Evolutionary conservation across 2,113 vertebrate genomes (phyloP).

Genomic region (Pachyramphus minor): DNA sequence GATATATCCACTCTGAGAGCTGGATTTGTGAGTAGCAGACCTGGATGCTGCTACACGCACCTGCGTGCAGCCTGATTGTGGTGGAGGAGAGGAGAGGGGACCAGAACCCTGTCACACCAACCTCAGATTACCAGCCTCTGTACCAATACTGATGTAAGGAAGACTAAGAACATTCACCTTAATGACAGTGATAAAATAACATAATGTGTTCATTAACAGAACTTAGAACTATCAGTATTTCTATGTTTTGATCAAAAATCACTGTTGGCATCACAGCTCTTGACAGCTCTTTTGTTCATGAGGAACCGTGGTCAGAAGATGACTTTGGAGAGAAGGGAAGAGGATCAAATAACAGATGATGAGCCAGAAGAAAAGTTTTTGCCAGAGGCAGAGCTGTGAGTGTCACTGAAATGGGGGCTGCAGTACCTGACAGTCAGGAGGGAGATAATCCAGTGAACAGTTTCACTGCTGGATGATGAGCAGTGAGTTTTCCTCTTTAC

Average conservation of each 20-base stretch:
- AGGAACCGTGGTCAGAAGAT: neutral
- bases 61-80: neutral
- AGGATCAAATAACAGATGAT: neutral
- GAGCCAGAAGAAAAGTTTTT: neutral
- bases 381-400: neutral
- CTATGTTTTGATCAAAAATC: neutral
- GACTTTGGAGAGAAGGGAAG: neutral
- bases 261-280: neutral
- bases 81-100: neutral
- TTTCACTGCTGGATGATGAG: conserved; percentile 2
- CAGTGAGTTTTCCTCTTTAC: neutral
- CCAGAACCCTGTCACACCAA: neutral
- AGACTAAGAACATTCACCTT: neutral
- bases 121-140: neutral
- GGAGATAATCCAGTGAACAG: neutral
- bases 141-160: neutral
- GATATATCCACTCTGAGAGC: neutral
- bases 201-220: neutral
- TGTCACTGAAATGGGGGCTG: neutral
- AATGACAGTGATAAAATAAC: neutral
- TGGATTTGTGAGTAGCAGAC: neutral
- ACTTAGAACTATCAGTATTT: neutral
- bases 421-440: neutral
- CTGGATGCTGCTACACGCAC: neutral
- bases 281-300: neutral